Base-by-base conservation (phyloP, 2,797 vertebrate genomes). In the Anas flavirostris region DNA sequence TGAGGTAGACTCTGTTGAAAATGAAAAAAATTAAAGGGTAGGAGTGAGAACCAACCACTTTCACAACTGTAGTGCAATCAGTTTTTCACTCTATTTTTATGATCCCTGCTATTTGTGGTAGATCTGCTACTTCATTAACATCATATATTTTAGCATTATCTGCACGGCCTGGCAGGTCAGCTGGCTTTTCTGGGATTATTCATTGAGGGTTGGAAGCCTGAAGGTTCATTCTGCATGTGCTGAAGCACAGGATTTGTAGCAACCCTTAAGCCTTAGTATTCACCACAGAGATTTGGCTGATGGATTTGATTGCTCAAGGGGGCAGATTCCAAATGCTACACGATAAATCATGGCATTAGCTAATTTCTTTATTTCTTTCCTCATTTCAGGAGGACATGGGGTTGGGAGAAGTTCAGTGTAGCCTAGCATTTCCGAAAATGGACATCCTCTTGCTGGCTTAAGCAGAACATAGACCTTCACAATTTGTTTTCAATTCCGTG, bases 11-110 rank as follows among this genome's bases (percentile, higher is more conserved):
- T 70, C 44, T 88, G 88, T 95, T 93, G 80, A 91, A 97, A 46
- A 94, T 63, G 35, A 91, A 95, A 73, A 73, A 95, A 94, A 97
- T 94, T 90, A 95, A 96, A 96, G 72, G 66, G 48, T 80, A 91
- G 77, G 79, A 87, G 50, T 83, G 69, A 95, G 95, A 96, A 81
- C 22, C 60, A 64, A 59, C 73, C 93, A 80, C 90, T 96, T 97
- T 86, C 81, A 56, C 80, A 93, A 55, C 83, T 77, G 9, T 76
- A 86, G 95, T 81, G 74, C 55, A 93, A 56, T 96, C 92, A n/a
- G 69, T 94, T 95, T 56, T 39, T 59, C 1, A 2, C 11, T 41
- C 48, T 91, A 63, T 86, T 95, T 96, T 93, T 91, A 70, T 41
- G 95, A 5, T 93, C 68, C 82, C 68, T 67, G 80, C 44, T 91